Base-by-base conservation (phyloP, 2,797 vertebrate species). In the Eulemur coronatus region DNA sequence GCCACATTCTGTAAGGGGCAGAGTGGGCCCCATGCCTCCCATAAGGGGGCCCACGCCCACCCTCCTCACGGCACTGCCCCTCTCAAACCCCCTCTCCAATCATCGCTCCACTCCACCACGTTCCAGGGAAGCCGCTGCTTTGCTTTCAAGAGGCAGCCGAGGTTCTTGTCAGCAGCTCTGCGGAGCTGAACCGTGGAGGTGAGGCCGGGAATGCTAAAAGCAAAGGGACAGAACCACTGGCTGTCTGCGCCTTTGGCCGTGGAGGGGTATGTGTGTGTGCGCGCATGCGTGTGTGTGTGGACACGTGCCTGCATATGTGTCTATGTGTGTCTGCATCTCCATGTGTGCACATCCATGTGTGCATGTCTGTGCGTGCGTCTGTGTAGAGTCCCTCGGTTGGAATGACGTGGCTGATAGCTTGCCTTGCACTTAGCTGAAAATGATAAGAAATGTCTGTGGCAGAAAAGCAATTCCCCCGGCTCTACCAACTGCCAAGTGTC, bases 381-480 rank as follows among this genome's bases (percentile, higher is more conserved):
- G 78, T 43, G 35, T 43, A 17, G 61, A 82, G 78, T 46, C n/a
- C 72, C 43, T 76, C 0, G 0, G 33, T 12, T 79, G 69, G 85
- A 89, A 82, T 33, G 35, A 86, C 20, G 52, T 73, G 92, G 46
- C 61, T 80, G 91, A 91, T 84, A 73, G 79, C 78, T 94, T 72
- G 85, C 43, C 85, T 69, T 93, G 82, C 88, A 73, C 61, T 84
- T 92, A 96, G 94, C 90, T 95, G 87, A 94, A 90, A 91, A 84
- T 22, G 69, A 11, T 89, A 92, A 95, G 96, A 96, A 97, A 92
- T 35, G 65, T 69, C 90, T 87, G 52, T 84, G 84, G 82, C 80
- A 69, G 94, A 69, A 96, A 95, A 88, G 78, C 91, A 75, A 76
- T 84, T 57, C 78, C 82, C 88, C 46, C 18, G 30, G 90, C 73